Base-by-base conservation (phyloP, 2,797 vertebrate species). In the Brachyrhaphis roseni region DNA sequence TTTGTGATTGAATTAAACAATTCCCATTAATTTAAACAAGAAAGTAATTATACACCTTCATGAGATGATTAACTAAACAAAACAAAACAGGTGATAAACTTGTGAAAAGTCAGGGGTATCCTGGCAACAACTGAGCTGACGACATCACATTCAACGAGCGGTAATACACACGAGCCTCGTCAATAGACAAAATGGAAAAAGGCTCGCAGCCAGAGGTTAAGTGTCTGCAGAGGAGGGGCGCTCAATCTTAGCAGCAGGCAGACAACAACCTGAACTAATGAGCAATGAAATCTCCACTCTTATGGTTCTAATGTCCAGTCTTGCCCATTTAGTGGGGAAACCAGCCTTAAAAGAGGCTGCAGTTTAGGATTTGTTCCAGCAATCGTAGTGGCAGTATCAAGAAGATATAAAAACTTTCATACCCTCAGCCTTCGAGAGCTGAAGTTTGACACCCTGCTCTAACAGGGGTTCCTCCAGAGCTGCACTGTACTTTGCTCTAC, bases 151-250 rank as follows among this genome's bases (percentile, higher is more conserved):
- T 43, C 5, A n/a, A 70, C n/a, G 2, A 45, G 41, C 2, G 41
- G 39, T n/a, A 43, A 70, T 15, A n/a, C 41, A 45, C 41, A n/a
- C n/a, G 41, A 43, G 4, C 23, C 39, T 41, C 11, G 66, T 43
- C 66, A 45, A 68, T 28, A 43, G 66, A 45, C 23, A 45, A 70
- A n/a, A 45, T 45, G 23, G 66, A 70, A 70, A 70, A 70, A 43
- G 66, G 41, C 66, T 70, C 2, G 3, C 39, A 45, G 66, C 41
- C 23, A 45, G 41, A 70, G 5, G 39, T n/a, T 15, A 13, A 45
- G 66, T 45, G 15, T 70, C 20, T 45, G 5, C n/a, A 36, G 36
- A 26, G 64, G 4, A 23, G 36, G 18, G 41, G 16, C 7, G 1
- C 41, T 45, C 39, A 43, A 41, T 70, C 41, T 45, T 45, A 41